Evolutionary conservation across 2,888 invertebrate species (phyloP).

Genomic region (Acleris emargana): DNA sequence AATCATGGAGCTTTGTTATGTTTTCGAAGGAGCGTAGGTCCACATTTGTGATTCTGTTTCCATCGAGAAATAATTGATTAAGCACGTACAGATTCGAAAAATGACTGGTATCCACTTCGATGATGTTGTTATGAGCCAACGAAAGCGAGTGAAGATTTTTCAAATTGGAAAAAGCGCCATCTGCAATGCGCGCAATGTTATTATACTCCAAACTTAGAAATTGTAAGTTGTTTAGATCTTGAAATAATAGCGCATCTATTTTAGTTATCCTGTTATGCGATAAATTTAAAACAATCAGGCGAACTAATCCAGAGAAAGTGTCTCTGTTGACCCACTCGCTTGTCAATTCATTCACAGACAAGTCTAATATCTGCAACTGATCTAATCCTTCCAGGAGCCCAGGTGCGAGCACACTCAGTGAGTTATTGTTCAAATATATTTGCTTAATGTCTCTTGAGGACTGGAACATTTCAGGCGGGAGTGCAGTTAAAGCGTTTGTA

Average conservation of each 20-base stretch:
- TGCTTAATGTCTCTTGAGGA: slow-evolving; percentile 88
- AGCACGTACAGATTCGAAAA: slow-evolving; percentile 89
- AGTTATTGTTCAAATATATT: slow-evolving; percentile 90
- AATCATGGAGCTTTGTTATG: slow-evolving; percentile 90
- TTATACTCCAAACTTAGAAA: slow-evolving; percentile 90
- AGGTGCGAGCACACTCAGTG: slow-evolving; percentile 89
- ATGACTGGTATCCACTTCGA: slow-evolving; percentile 87
- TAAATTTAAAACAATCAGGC: slow-evolving; percentile 89
- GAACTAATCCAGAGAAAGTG: slow-evolving; percentile 89
- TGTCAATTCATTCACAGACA: slow-evolving; percentile 89
- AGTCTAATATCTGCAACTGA: slow-evolving; percentile 88
- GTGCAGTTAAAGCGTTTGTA: slow-evolving; percentile 89
- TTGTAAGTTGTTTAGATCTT: slow-evolving; percentile 89
- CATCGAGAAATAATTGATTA: slow-evolving; percentile 89
- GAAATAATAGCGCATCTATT: slow-evolving; percentile 88
- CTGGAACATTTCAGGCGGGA: slow-evolving; percentile 91
- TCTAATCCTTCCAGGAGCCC: slow-evolving; percentile 89
- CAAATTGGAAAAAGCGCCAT: slow-evolving; percentile 89
- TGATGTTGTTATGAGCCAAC: slow-evolving; percentile 88
- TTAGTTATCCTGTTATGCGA: slow-evolving; percentile 88
- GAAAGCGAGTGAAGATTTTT: slow-evolving; percentile 91
- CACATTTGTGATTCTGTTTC: slow-evolving; percentile 88
- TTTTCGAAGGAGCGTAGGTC: slow-evolving; percentile 89
- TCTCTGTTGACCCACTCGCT: slow-evolving; percentile 91
- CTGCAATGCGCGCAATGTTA: slow-evolving; percentile 86